Conservation (phyloP, 2,797 vertebrate species). For the Tamandua tetradactyla region DNA sequence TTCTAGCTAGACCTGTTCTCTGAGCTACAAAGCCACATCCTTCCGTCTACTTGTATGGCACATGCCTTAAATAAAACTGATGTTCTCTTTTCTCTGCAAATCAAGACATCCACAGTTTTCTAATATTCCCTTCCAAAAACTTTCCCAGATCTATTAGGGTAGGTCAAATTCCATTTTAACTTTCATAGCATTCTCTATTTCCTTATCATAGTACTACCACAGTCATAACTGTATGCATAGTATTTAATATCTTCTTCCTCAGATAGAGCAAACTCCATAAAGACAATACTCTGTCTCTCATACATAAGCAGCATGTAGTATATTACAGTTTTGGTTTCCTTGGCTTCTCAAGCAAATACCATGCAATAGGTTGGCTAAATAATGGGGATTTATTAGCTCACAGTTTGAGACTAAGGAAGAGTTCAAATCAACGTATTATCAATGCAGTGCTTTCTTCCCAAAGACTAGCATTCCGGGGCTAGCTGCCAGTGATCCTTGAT, state of each 20-base stretch:
- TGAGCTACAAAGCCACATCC: not conserved
- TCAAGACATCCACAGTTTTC: not conserved
- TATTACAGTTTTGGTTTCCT: not conserved
- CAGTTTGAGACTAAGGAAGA: too few relatives aligned
- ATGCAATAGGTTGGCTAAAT: too few relatives aligned
- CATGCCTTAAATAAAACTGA: not conserved
- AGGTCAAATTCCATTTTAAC: not conserved
- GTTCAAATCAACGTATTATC: too few relatives aligned
- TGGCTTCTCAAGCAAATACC: too few relatives aligned
- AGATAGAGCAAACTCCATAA: not conserved
- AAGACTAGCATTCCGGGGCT: too few relatives aligned
- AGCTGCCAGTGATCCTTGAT: too few relatives aligned
- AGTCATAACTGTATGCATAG: not conserved
- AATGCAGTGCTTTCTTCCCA: too few relatives aligned
- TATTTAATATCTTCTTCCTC: not conserved
- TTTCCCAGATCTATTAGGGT: not conserved
- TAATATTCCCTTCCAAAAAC: not conserved
- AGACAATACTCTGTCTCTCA: not conserved
- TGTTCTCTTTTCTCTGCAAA: not conserved
- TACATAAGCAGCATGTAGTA: not conserved
- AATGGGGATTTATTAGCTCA: too few relatives aligned
- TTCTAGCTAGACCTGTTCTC: not conserved
- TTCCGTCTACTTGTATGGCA: not conserved
- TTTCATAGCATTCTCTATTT: not conserved
- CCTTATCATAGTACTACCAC: not conserved